Evolutionary conservation across 2,113 vertebrate species (phyloP), one percentile per base, ranked within the genome.

Genomic region (Cavia porcellus): DNA sequence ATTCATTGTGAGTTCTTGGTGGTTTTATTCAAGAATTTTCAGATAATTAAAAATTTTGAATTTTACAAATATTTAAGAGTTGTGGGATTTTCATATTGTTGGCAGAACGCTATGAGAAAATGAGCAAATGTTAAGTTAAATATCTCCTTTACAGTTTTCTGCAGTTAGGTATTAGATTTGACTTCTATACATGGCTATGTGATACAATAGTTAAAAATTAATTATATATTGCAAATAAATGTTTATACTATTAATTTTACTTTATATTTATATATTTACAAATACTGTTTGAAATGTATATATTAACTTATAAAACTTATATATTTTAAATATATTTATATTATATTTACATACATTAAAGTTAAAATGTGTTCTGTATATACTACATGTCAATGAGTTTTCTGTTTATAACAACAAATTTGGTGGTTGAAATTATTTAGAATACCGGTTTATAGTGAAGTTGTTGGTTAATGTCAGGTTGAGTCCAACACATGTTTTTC

Each of bases 401-500:
- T 66, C 45, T 47, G 14, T 61, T 52, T n/a, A 6, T 55, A 5
- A 95, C 12, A 86, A 86, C 28, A 10, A 88, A 90, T 8, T 68
- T 90, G 35, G 70, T 70, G n/a, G 45, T 57, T 75, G 52, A 62
- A 85, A 89, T 79, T 32, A 50, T 47, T 75, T 70, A 90, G 74
- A 80, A 77, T 20, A 55, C 3, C 32, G 25, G 47, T 68, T 95
- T 64, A 86, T 59, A 92, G 68, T 64, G 64, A 92, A 94, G 47
- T 2, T 30, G 15, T 6, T 80, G 42, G 80, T 38, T 86, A 75
- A 92, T 57, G 72, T 94, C 57, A 92, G 32, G n/a, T 77, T 74
- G 91, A 79, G 5, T 38, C 66, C 95, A 35, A 80, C 74, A 91
- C 50, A 59, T 61, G 45, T 92, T 89, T 90, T 97, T 59, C 68